Base-by-base conservation (phyloP, 2,113 vertebrate species). In the Podilymbus podiceps region DNA sequence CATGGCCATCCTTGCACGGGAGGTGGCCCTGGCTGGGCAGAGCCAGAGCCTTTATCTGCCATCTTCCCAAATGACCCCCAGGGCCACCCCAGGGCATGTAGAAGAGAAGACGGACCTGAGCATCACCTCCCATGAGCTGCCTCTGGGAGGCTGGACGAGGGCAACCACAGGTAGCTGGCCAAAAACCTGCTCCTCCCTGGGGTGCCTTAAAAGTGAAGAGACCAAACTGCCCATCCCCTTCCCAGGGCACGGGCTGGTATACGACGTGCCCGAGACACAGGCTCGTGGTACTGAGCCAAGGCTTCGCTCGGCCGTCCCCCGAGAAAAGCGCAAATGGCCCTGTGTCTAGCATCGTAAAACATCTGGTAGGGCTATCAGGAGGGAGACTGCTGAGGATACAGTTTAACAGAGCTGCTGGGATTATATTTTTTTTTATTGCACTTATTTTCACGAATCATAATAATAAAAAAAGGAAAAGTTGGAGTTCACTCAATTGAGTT, bases 331-430 rank as follows among this genome's bases (percentile, higher is more conserved):
- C 62, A 74, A 95, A 87, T 14, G 12, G 76, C 23, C 40, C 92
- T 50, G 42, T 81, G 93, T 95, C 97, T 91, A 96, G 84, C 62
- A 81, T 96, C 11, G 22, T 94, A 95, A 98, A 98, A 98, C 97
- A 98, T 98, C 97, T 98, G 98, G 97, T 96, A 95, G 93, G 92
- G 69, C 96, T 92, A 97, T 98, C 96, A 97, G 44, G 78, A 97
- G 79, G 60, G 93, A 96, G 97, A 93, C 88, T 87, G 96, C 60
- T 91, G 96, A 97, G 92, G 93, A 96, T 97, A 97, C 67, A 94
- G 91, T 98, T 98, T 98, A 98, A 98, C 95, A 97, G 97, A 98
- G 89, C 96, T 98, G 97, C 96, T 97, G 96, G 94, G 97, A 97
- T 85, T 85, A n/a, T n/a, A n/a, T 68, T 94, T 97, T 85, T 93